Percentiles rank a stretch among this genome's conserved stretches.
Evolutionary conservation across 92 coral and sea anemone genomes (phyloP).

Genomic region (Micromussa lordhowensis): DNA sequence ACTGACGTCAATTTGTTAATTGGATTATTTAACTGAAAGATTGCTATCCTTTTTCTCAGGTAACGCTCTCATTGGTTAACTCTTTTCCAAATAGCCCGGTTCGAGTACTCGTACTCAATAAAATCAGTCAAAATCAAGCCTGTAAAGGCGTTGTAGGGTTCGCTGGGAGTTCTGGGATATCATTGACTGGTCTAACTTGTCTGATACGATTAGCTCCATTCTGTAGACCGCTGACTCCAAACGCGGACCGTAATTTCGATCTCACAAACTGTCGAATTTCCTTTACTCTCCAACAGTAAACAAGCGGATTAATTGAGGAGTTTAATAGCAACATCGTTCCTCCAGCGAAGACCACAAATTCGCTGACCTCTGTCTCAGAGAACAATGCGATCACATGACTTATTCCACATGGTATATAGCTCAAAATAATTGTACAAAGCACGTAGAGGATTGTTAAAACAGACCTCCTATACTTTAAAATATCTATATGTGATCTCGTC

Average conservation of each 20-base stretch:
- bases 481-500: background rate
- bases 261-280: constrained; percentile 3
- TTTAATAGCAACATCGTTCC: background rate
- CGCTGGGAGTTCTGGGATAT: background rate
- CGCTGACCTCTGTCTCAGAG: background rate
- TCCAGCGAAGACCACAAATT: no score
- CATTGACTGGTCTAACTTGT: background rate
- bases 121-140: no score
- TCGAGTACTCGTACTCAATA: no score
- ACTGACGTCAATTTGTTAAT: no score
- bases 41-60: no score
- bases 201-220: background rate
- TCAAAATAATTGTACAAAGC: background rate
- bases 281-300: constrained; percentile 4
- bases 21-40: no score
- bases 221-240: background rate
- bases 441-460: background rate
- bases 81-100: no score
- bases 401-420: background rate
- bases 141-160: background rate
- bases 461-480: background rate
- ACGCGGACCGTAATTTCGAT: background rate
- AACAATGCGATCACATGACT: background rate
- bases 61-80: no score
- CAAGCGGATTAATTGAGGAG: background rate